Evolutionary conservation across 2,113 vertebrate species (phyloP), one percentile per base, ranked within the genome.

Genomic region (Carassius auratus): DNA sequence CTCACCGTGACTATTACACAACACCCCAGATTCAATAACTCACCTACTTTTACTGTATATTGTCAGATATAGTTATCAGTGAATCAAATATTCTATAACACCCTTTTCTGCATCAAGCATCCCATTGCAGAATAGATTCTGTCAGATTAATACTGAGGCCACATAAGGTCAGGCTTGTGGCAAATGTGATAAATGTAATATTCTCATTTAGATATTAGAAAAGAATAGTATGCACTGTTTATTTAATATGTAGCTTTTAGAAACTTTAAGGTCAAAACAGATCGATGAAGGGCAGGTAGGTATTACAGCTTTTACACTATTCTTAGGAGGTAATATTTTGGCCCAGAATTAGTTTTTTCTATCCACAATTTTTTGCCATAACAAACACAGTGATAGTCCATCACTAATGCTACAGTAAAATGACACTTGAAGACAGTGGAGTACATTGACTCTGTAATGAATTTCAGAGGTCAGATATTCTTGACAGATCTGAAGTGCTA

Each of bases 1-100:
- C 82, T 23, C 62, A 81, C 76, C 69, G 48, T 79, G 2, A 74
- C 76, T 75, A 17, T 80, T 26, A 64, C 13, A 81, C 26, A 64
- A 68, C n/a, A 62, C 13, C 12, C 17, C 52, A 80, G 76, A 61
- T 81, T 81, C 10, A 80, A 38, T 26, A 55, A 80, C 3, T 64
- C 50, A 12, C 6, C 52, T 30, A 38, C 68, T 71, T 71, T 38
- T 21, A 61, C 19, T 61, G 57, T 21, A 69, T 59, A 45, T 17
- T 7, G 2, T 77, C 38, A 71, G 23, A 61, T 38, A 73, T 71
- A 23, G 12, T 62, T 55, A 38, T n/a, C 21, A 14, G 3, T 36
- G 8, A 42, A 15, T 77, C 1, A 55, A 77, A 33, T 57, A 26
- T 4, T 26, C 12, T 26, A 73, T 59, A 74, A 42, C 55, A 38